Base-by-base conservation (phyloP, 2,888 invertebrate species). In the Mythimna impura region DNA sequence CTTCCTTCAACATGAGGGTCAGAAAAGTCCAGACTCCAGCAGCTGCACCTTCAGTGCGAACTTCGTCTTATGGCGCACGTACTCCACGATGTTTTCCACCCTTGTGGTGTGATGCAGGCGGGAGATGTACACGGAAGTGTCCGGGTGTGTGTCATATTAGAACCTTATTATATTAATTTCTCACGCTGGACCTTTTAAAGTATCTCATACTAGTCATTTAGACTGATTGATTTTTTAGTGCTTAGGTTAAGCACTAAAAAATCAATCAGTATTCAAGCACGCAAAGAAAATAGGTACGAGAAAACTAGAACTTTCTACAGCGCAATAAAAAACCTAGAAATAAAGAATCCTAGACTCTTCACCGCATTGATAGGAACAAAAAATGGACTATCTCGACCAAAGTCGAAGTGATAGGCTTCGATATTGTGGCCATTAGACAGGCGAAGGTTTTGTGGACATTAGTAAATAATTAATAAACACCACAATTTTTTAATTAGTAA, bases 391-490 rank as follows among this genome's bases (percentile, higher is more conserved):
- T 73, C 81, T 81, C 75, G 70, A 76, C 69, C 58, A 72, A 54
- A 71, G 57, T 62, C 36, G 62, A 77, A 81, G 77, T 80, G 78
- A 78, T 66, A 57, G 70, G 52, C 73, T 52, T 66, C 25, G 60
- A 71, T 63, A 66, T 57, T 82, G 70, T 47, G 80, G 87, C 87
- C 80, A 86, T 81, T 62, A 84, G 86, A 82, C 67, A 72, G 7
- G 79, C 70, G 77, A 52, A 5, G 6, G 9, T 40, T 58, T 10
- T 40, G 17, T 22, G 30, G 34, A 10, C 1, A 22, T 52, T 9
- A 30, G 20, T 52, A n/a, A 7, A n/a, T 71, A 58, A 25, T 25
- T 25, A 2, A 25, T 25, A 34, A 34, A 34, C 3, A 34, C 34
- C 34, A 34, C 25, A 2, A 25, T 25, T 2, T 25, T 25, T 25